Base-by-base conservation (phyloP, 2,888 invertebrate genomes). In the Drosophila merina region DNA sequence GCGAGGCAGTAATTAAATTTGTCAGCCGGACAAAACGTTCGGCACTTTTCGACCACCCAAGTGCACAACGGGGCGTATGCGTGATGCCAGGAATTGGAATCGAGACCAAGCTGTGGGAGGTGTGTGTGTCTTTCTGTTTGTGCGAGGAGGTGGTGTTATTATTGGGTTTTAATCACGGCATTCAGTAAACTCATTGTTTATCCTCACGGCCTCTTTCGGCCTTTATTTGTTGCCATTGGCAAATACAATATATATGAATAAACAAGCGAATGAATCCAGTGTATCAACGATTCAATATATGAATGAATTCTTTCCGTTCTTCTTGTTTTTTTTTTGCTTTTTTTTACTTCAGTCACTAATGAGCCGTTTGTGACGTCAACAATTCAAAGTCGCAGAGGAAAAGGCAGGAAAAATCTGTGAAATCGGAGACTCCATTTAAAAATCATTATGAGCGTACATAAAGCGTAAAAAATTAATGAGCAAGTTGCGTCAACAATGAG, bases 381-480 rank as follows among this genome's bases (percentile, higher is more conserved):
- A 33, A 38, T 33, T 42, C 33, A 66, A 51, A 38, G 30, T 10
- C 20, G n/a, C 33, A 4, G 42, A 28, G 50, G 36, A 8, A 20
- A 38, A 45, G 36, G 28, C 30, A 6, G 26, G 25, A 25, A 26
- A 67, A 64, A 79, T 59, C 67, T 56, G 49, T 74, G 82, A 88
- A 83, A 88, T 78, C 76, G 57, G 82, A 83, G 88, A 83, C 72
- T 81, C 86, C 88, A 84, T 88, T 85, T 88, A 78, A 77, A 88
- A 85, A 88, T 78, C 85, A 85, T 85, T 85, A 85, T 78, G 74
- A 73, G 72, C 76, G 68, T 78, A 88, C 87, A 88, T 88, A 76
- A 86, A 88, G 87, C 85, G 82, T 86, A 85, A 72, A 74, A 84
- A 88, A 88, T 88, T 85, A 85, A 85, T 85, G 85, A 85, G 88